Percentiles rank a stretch among this genome's conserved stretches.
phyloP scores from a whole-genome alignment of 1,140 invertebrate genomes.

The Danaus melanippus region DNA sequence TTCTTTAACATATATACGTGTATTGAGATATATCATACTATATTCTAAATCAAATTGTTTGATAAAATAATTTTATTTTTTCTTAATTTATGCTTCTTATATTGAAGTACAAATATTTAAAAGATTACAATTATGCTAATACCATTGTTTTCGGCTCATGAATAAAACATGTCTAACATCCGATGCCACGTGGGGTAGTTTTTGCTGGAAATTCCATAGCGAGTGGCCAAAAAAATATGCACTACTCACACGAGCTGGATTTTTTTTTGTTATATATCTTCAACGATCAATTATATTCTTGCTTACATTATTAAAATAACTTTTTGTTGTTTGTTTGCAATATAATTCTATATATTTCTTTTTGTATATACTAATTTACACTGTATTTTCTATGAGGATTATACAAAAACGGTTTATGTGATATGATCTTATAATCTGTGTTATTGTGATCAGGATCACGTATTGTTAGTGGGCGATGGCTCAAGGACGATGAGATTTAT shows the following conservation, averaged over 20 bases:
- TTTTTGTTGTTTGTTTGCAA: too few species aligned
- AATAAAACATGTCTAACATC: conserved; percentile 29
- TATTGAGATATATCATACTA: too few species aligned
- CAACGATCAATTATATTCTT: not conserved
- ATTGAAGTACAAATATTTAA: too few species aligned
- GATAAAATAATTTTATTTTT: too few species aligned
- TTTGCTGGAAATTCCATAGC: conserved; percentile 39
- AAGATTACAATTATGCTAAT: too few species aligned
- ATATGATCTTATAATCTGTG: conserved; percentile 11
- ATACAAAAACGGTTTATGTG: conserved; percentile 7
- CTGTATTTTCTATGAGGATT: not conserved
- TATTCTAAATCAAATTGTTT: too few species aligned
- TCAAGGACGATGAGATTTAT: conserved; percentile 25
- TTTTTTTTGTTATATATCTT: not conserved
- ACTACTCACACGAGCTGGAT: conserved; percentile 19
- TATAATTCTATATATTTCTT: not conserved
- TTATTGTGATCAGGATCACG: conserved; percentile 38
- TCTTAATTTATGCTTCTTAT: not conserved
- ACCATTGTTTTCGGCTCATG: conserved; percentile 10
- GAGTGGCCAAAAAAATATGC: conserved; percentile 23
- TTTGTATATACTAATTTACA: not conserved
- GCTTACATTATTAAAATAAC: too few species aligned
- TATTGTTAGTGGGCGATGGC: conserved; percentile 15
- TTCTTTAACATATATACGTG: too few species aligned
- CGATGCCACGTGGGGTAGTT: conserved; percentile 36